Percentiles rank a stretch among this genome's conserved stretches.
These are phyloP conservation scores for Drosophila demipolita DNA, from an alignment of 2,888 invertebrate species.

Conservation along the genomic window DNA sequence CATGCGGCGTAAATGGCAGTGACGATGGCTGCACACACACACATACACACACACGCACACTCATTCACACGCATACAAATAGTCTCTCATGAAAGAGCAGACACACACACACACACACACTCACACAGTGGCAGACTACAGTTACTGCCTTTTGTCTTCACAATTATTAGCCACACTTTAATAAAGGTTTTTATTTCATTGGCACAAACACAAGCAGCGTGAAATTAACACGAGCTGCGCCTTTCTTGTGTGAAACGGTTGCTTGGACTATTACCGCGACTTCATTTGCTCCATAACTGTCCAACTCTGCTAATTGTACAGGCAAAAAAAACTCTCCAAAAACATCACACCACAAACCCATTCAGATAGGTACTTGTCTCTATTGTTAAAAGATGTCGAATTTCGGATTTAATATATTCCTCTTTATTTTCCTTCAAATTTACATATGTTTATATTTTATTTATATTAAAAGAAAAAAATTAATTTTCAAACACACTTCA, in stretches of 20 bases:
- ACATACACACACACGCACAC: constrained; percentile 11
- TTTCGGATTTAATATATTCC: neutral
- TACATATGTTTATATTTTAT: neutral
- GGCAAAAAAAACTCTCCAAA: neutral
- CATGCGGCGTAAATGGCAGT: constrained; percentile 60
- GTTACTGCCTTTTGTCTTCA: constrained; percentile 44
- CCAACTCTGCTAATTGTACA: neutral
- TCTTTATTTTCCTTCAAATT: neutral
- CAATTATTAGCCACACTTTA: constrained; percentile 61
- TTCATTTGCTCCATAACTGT: neutral
- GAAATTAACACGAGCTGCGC: constrained; percentile 40
- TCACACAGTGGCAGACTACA: constrained; percentile 3
- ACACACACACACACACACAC: constrained; percentile 6
- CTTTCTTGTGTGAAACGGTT: constrained; percentile 11
- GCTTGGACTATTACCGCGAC: constrained; percentile 22
- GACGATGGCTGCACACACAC: constrained; percentile 40
- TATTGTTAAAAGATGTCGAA: neutral
- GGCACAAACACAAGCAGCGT: constrained; percentile 53
- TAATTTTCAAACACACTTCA: rapidly evolving
- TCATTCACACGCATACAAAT: constrained; percentile 6
- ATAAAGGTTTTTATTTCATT: constrained; percentile 65
- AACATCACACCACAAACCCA: neutral
- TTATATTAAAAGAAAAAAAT: neutral
- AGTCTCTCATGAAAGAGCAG: neutral
- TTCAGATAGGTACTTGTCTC: neutral